Evolutionary conservation across 2,888 invertebrate species (phyloP), one percentile per base, ranked within the genome.

Genomic region (Chloroclysta siterata): DNA sequence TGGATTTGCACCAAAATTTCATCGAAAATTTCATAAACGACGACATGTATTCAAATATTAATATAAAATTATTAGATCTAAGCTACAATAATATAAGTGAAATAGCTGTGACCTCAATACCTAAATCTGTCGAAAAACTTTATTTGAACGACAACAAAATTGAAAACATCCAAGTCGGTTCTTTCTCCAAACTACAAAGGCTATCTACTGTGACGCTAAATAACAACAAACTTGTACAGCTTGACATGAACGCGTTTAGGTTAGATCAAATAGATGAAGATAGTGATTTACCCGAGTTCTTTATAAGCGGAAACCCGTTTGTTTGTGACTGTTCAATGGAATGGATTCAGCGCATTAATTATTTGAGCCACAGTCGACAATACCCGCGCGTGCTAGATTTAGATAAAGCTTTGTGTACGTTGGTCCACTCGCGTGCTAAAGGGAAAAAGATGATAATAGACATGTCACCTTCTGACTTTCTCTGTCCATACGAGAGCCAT

Each of bases 271-370:
- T 96, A 72, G 93, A 94, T 67, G 94, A 94, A 80, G 94, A 95
- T 81, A 95, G 95, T 78, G 95, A 96, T 76, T 90, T 96, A 79
- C 96, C 97, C 44, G 95, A 96, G 84, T 96, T 97, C 87, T 96
- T 95, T 88, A 94, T 97, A 82, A 96, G 96, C 67, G 95, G 95
- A 77, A 97, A 97, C 93, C 97, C 97, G 64, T 95, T 97, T 85
- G 94, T 95, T 79, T 98, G 97, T 89, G 96, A 97, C 88, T 97
- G 97, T 90, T 95, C 95, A 77, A 96, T 97, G 96, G 97, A 97
- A 89, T 98, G 97, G 97, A 89, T 97, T 82, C 95, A 96, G 76
- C 94, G 96, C 78, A 95, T 97, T 85, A 96, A 96, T 93, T 95
- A 96, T 88, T 93, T 96, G 82, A 96, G 96, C 74, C 95, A 95